Evolutionary conservation across 2,113 vertebrate species (phyloP).

Genomic region (Psettodes erumei): DNA sequence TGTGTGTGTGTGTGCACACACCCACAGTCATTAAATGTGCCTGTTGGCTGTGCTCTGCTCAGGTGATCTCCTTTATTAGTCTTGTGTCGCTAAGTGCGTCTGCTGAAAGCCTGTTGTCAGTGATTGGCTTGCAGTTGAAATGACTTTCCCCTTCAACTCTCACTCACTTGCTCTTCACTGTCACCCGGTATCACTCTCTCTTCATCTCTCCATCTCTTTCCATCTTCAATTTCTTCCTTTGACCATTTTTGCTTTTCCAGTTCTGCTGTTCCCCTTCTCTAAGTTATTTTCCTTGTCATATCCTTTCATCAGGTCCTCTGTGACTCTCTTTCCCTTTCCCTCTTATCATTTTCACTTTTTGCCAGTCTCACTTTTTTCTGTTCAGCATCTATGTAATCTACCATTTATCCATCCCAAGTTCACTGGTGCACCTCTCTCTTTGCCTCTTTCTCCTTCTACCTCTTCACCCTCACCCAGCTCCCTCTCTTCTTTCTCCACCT

Average conservation of each 20-base stretch:
- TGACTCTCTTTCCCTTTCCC: background rate
- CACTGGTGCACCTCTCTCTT: conserved; percentile 8
- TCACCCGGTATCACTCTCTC: conserved; percentile 10
- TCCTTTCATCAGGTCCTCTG: background rate
- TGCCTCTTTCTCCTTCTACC: background rate
- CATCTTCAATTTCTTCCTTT: conserved; percentile 8
- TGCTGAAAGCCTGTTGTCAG: conserved; percentile 68
- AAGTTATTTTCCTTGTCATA: background rate
- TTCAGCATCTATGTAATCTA: conserved; percentile 17
- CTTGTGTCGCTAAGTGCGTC: conserved; percentile 60
- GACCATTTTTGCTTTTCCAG: background rate
- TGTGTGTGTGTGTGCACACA: conserved; percentile 11
- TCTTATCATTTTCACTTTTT: conserved; percentile 4
- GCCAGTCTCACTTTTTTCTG: background rate
- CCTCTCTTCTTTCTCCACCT: conserved; percentile 29
- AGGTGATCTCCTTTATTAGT: conserved; percentile 71
- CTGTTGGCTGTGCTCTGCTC: conserved; percentile 49
- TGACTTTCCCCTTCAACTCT: conserved; percentile 46
- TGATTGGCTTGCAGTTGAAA: conserved; percentile 45
- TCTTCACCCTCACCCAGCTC: conserved; percentile 22
- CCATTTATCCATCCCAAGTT: conserved; percentile 28
- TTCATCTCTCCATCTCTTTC: background rate
- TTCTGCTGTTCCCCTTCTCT: background rate
- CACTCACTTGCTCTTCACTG: conserved; percentile 15
- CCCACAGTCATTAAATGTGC: conserved; percentile 41